Percentiles rank a stretch among this genome's conserved stretches.
These are phyloP conservation scores for Noctua janthina DNA, from an alignment of 2,888 invertebrate species.

Conservation along the genomic window DNA sequence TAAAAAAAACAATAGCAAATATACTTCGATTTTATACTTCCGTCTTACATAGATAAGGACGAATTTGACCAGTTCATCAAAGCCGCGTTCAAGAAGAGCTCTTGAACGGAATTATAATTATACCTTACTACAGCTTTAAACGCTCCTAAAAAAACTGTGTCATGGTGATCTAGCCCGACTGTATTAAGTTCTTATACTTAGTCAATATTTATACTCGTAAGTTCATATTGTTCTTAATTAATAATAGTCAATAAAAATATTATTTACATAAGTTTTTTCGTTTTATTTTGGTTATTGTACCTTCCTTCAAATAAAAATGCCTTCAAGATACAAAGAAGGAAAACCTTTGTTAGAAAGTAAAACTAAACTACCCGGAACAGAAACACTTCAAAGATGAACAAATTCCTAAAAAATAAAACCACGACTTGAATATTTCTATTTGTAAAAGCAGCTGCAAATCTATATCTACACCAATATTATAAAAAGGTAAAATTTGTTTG, in stretches of 20 bases:
- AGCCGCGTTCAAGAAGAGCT: not conserved
- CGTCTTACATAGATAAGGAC: not conserved
- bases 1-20: not conserved
- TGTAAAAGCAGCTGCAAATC: not conserved
- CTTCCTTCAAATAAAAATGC: not conserved
- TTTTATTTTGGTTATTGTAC: not conserved
- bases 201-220: constrained; percentile 73
- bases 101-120: not conserved
- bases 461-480: no score
- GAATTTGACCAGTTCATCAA: not conserved
- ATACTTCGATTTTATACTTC: not conserved
- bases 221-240: constrained; percentile 74
- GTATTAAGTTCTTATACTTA: constrained; percentile 61
- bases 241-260: constrained; percentile 76
- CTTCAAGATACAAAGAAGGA: not conserved
- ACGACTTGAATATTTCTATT: not conserved
- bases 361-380: not conserved
- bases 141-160: not conserved
- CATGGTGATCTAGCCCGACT: constrained; percentile 43
- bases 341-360: not conserved
- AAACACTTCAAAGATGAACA: not conserved
- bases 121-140: not conserved
- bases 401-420: not conserved
- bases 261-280: constrained; percentile 58
- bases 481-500: no score